Base-by-base conservation (phyloP, 2,888 invertebrate genomes). In the Boloria euphrosyne region DNA sequence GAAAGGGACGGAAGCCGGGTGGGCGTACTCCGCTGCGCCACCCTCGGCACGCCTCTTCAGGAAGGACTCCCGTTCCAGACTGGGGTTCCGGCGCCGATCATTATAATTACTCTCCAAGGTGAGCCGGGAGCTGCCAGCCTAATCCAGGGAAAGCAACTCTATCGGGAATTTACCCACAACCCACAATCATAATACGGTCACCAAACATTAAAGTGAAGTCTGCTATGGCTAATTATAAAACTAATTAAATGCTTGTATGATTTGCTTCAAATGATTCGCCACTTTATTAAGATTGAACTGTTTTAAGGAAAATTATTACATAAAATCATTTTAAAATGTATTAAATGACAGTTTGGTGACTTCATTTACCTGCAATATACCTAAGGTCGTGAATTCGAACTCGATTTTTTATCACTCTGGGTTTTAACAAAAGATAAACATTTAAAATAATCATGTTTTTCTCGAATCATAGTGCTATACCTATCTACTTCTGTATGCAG, bases 81-180 rank as follows among this genome's bases (percentile, higher is more conserved):
- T 84, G 78, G 85, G 85, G 86, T 84, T 87, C 87, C 87, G 90
- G 89, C 90, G 86, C 89, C 89, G 89, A 90, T 90, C 89, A 90
- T 90, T 91, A 90, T 92, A 92, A 92, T 91, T 91, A 92, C 90
- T 91, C 91, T 92, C 89, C 89, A 89, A 90, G 88, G 91, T 89
- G 88, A 88, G 87, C 78, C 81, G 86, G 84, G 87, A 84, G 86
- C 84, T 86, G 84, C 82, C 80, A 81, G 83, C 82, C 85, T 86
- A 85, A 87, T 87, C 89, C 86, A 82, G 80, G 76, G 76, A 80
- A 76, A 81, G 80, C 80, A 80, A 79, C 84, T 83, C 88, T 84
- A 80, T 83, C 79, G 86, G 85, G 87, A 85, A 64, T 69, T 63
- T 79, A 79, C 82, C 83, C 85, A 85, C 84, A 86, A 80, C 82